Base-by-base conservation (phyloP, 2,888 invertebrate genomes). In the Zygogramma bicolorata region DNA sequence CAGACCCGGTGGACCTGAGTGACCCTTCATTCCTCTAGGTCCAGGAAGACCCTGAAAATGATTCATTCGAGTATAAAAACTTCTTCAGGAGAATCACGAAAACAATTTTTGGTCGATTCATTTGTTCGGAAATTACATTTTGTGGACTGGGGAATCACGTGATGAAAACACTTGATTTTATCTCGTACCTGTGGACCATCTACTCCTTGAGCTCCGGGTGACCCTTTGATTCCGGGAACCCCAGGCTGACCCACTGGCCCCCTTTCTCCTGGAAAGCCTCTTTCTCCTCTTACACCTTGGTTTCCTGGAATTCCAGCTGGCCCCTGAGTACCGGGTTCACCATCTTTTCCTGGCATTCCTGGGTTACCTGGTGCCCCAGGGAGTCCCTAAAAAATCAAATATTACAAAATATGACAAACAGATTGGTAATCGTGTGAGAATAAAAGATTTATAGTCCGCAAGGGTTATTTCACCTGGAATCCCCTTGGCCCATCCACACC, bases 341-440 rank as follows among this genome's bases (percentile, higher is more conserved):
- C 95, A 84, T 95, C 94, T 86, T 95, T 95, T n/a, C 95, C 95
- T 0, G 93, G 89, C 6, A 90, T 84, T 0, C 95, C 95, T 1
- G 93, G 91, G 82, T 90, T 90, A 1, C 95, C 95, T 34, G 93
- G 89, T 40, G 91, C 85, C 73, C 95, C 95, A 18, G 95, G 94
- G 82, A 94, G 89, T 46, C 86, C 86, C 86, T 86, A 71, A 63
- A 67, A 22, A 31, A n/a, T n/a, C n/a, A n/a, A n/a, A n/a, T n/a
- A n/a, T n/a, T n/a, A n/a, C n/a, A n/a, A n/a, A n/a, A n/a, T n/a
- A n/a, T n/a, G n/a, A n/a, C n/a, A n/a, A 38, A 38, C 38, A 38
- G 10, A 13, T 13, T 38, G 3, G 38, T 13, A 38, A 38, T 38
- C 13, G 7, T 13, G 8, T 8, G n/a, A 38, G 38, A 10, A 10